A percentile compares a stretch with the other conserved stretches of the same genome.
These are phyloP conservation scores for Sesamia inferens DNA, from an alignment of 2,888 invertebrate genomes.

Conservation along the genomic window DNA sequence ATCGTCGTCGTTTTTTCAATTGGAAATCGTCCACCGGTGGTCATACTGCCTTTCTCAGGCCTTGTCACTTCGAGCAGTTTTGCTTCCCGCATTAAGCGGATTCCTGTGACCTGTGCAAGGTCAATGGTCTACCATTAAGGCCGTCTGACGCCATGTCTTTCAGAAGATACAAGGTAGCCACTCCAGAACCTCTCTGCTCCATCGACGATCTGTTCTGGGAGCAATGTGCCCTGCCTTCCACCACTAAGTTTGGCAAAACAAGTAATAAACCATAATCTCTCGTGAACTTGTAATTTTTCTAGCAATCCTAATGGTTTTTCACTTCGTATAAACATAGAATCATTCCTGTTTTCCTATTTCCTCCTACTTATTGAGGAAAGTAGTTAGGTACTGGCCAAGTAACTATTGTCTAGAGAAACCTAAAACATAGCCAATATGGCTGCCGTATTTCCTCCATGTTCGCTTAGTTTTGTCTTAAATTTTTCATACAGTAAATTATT, in stretches of 20 bases:
- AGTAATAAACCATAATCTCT: too few relatives aligned
- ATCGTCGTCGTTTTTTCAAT: neutral
- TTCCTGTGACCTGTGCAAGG: neutral
- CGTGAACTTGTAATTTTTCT: too few relatives aligned
- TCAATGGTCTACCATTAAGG: neutral
- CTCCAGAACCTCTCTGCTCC: neutral
- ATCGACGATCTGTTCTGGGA: neutral
- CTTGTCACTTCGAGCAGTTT: neutral
- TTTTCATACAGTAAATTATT: neutral
- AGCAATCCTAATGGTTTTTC: fast-evolving
- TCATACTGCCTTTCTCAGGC: neutral
- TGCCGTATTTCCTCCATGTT: neutral
- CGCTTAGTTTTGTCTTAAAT: neutral
- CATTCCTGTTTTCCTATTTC: neutral
- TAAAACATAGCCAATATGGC: neutral
- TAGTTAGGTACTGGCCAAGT: neutral
- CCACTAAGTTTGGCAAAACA: neutral
- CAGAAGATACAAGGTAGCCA: neutral
- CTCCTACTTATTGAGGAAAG: neutral
- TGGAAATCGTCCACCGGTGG: neutral
- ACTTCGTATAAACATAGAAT: too few relatives aligned
- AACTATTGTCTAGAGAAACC: too few relatives aligned
- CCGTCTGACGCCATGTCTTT: neutral
- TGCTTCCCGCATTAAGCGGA: neutral
- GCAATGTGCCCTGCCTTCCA: neutral